Conservation (phyloP, 2,888 invertebrate genomes). For the Oligia fasciuncula region DNA sequence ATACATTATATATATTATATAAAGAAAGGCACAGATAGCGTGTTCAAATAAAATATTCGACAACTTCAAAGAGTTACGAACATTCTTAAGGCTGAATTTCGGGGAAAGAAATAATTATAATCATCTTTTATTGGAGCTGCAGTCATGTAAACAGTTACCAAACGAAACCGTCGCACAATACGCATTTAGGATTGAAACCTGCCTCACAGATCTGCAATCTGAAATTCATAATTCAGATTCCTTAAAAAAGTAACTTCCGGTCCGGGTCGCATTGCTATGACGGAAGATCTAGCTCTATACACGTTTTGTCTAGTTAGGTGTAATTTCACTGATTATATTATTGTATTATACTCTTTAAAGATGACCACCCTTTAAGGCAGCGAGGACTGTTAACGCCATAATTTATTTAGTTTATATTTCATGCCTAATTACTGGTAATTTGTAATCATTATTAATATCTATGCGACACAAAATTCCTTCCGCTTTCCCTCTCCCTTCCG, state of each 20-base stretch:
- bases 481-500: too few relatives aligned
- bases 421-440: too few relatives aligned
- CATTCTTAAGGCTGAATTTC: background rate
- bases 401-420: too few relatives aligned
- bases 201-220: background rate
- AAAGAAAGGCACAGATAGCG: background rate
- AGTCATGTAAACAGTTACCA: background rate
- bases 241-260: background rate
- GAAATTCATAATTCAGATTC: background rate
- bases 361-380: too few relatives aligned
- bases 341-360: too few relatives aligned
- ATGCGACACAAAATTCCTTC: too few relatives aligned
- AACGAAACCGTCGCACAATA: slow-evolving; percentile 11
- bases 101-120: background rate
- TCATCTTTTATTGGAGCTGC: background rate
- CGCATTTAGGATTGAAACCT: background rate
- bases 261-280: background rate
- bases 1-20: background rate
- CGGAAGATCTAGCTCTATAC: background rate
- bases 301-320: background rate
- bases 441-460: too few relatives aligned
- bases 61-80: background rate
- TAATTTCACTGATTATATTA: too few relatives aligned
- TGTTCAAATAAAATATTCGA: background rate
- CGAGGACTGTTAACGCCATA: too few relatives aligned